Evolutionary conservation across 1,140 invertebrate genomes (phyloP).

Genomic region (Marisa cornuarietis): DNA sequence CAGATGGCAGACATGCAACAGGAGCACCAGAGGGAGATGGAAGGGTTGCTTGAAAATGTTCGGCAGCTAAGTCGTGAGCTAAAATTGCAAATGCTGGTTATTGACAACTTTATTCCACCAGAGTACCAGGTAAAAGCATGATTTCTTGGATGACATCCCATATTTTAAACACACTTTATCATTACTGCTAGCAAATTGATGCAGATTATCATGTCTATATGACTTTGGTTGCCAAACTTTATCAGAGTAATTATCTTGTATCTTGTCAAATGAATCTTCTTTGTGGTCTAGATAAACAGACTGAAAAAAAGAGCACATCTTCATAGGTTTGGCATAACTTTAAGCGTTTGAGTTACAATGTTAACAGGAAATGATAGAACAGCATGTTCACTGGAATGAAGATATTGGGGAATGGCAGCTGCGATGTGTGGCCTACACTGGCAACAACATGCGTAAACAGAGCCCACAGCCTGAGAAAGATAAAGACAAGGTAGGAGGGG

Average conservation of each 20-base stretch:
- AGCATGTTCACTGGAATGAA: constrained; percentile 96
- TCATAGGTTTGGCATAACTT: neutral
- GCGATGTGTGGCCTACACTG: constrained; percentile 97
- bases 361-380: constrained; percentile 86
- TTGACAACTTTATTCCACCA: constrained; percentile 89
- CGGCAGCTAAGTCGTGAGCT: constrained; percentile 84
- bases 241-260: too few relatives aligned
- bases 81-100: constrained; percentile 84
- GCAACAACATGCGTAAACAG: constrained; percentile 94
- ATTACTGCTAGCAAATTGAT: too few relatives aligned
- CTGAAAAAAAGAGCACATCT: too few relatives aligned
- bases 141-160: neutral
- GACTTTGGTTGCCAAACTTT: too few relatives aligned
- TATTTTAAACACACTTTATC: too few relatives aligned
- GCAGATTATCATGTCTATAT: too few relatives aligned
- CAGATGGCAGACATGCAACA: constrained; percentile 68
- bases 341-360: neutral
- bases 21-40: constrained; percentile 96
- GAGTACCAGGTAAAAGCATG: constrained; percentile 77
- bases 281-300: too few relatives aligned
- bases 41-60: constrained; percentile 92
- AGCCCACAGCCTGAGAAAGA: constrained; percentile 61
- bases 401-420: constrained; percentile 99
- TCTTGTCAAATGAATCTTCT: too few relatives aligned
- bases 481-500: constrained; percentile 55